Evolutionary conservation across 2,797 vertebrate genomes (phyloP).

Genomic region (Anas acuta): DNA sequence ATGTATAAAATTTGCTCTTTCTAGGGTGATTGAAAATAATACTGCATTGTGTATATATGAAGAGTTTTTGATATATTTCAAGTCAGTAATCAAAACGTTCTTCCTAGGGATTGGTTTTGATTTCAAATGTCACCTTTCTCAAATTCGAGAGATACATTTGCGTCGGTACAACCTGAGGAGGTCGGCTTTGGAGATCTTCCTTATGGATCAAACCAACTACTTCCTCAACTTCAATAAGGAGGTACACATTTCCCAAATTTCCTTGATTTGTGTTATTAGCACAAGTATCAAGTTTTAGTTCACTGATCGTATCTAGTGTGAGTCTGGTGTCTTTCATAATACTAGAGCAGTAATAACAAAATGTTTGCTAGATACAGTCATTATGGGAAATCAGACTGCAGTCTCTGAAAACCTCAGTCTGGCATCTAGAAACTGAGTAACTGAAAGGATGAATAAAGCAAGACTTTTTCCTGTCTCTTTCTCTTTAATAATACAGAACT

Average conservation of each 20-base stretch:
- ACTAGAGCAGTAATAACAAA: neutral
- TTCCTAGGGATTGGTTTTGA: constrained; percentile 89
- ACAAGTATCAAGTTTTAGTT: neutral
- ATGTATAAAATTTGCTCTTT: neutral
- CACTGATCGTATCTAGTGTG: neutral
- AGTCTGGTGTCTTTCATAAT: neutral
- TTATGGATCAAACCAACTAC: constrained; percentile 96
- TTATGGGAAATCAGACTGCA: neutral
- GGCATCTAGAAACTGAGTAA: neutral
- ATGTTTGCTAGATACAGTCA: neutral
- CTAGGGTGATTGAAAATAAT: neutral
- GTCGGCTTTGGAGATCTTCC: constrained; percentile 96
- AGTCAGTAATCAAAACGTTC: constrained; percentile 11
- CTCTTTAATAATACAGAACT: neutral
- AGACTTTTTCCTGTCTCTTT: neutral
- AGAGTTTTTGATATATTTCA: neutral
- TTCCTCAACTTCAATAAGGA: constrained; percentile 98
- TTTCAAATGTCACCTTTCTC: constrained; percentile 96
- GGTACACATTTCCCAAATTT: constrained; percentile 70
- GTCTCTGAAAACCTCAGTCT: neutral
- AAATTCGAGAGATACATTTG: constrained; percentile 94
- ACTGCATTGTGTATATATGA: neutral
- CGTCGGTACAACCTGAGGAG: constrained; percentile 94
- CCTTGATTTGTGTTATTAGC: neutral
- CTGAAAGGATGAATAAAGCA: neutral